These are phyloP conservation scores for Protonibea diacanthus DNA, from an alignment of 2,797 vertebrate species.

Conservation along the genomic window DNA sequence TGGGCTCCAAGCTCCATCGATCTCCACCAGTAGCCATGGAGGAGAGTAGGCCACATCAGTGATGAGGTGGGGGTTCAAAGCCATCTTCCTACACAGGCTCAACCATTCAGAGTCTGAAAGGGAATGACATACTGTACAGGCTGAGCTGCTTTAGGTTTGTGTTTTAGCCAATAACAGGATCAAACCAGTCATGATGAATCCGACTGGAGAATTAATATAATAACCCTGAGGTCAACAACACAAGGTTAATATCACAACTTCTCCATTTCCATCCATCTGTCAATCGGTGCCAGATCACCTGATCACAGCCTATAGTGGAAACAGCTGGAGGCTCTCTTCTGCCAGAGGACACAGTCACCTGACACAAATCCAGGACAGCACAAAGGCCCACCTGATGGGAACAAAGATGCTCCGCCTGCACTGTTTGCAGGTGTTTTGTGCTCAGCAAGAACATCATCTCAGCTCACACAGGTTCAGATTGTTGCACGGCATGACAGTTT, in stretches of 20 bases:
- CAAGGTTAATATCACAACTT: conserved; percentile 15
- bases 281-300: conserved; percentile 16
- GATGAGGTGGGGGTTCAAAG: conserved; percentile 48
- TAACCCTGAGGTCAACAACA: conserved; percentile 30
- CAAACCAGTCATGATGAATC: conserved; percentile 12
- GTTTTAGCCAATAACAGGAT: conserved; percentile 14
- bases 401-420: conserved; percentile 35
- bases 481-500: conserved; percentile 1
- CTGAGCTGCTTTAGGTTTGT: conserved; percentile 2
- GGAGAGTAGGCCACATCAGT: conserved; percentile 38
- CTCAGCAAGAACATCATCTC: conserved; percentile 1
- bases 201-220: conserved; percentile 14
- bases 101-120: conserved; percentile 14
- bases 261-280: conserved; percentile 18
- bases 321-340: conserved; percentile 49
- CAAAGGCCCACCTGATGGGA: conserved; percentile 36
- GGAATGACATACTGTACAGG: conserved; percentile 20
- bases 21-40: conserved; percentile 52
- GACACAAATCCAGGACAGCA: conserved; percentile 40
- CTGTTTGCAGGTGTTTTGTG: conserved; percentile 5
- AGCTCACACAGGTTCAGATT: neutral
- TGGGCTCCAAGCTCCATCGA: conserved; percentile 66
- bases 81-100: conserved; percentile 18
- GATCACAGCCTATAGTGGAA: conserved; percentile 33
- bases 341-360: conserved; percentile 29